Evolutionary conservation across 2,888 invertebrate species (phyloP).

Genomic region (Euzophera pinguis): DNA sequence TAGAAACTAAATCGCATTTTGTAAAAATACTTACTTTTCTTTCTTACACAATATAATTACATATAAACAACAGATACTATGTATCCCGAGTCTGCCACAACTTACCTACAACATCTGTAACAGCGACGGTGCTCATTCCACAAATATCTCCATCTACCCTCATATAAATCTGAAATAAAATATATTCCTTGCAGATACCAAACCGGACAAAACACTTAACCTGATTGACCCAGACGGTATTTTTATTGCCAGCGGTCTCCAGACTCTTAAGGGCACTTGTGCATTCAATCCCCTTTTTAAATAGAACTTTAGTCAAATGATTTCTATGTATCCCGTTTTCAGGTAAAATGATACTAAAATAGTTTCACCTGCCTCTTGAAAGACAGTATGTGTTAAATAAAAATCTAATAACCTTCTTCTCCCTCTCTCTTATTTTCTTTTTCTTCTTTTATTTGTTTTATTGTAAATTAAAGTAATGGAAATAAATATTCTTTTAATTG

Average conservation of each 20-base stretch:
- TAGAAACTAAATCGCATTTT: too few species aligned
- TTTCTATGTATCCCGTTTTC: slow-evolving; percentile 27
- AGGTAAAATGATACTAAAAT: slow-evolving; percentile 18
- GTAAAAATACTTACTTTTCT: too few species aligned
- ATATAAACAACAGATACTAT: neutral
- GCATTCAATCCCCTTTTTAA: slow-evolving; percentile 35
- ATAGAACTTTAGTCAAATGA: slow-evolving; percentile 35
- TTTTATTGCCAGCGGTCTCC: slow-evolving; percentile 56
- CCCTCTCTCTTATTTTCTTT: too few species aligned
- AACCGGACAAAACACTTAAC: slow-evolving; percentile 62
- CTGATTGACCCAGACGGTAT: slow-evolving; percentile 68
- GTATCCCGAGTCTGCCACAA: neutral
- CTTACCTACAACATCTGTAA: neutral
- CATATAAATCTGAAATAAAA: slow-evolving; percentile 50
- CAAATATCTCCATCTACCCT: slow-evolving; percentile 50
- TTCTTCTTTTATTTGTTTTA: too few species aligned
- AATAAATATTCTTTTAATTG: too few species aligned
- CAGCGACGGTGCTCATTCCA: slow-evolving; percentile 38
- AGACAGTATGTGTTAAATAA: too few species aligned
- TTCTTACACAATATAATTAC: too few species aligned
- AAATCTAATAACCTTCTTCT: too few species aligned
- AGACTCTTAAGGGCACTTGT: slow-evolving; percentile 41
- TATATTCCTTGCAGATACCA: slow-evolving; percentile 46
- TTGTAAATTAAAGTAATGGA: too few species aligned
- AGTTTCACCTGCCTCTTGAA: neutral